A percentile compares a stretch with the other conserved stretches of the same genome.
Evolutionary conservation across 1,140 invertebrate genomes (phyloP).

Genomic region (Calephelis virginiensis): DNA sequence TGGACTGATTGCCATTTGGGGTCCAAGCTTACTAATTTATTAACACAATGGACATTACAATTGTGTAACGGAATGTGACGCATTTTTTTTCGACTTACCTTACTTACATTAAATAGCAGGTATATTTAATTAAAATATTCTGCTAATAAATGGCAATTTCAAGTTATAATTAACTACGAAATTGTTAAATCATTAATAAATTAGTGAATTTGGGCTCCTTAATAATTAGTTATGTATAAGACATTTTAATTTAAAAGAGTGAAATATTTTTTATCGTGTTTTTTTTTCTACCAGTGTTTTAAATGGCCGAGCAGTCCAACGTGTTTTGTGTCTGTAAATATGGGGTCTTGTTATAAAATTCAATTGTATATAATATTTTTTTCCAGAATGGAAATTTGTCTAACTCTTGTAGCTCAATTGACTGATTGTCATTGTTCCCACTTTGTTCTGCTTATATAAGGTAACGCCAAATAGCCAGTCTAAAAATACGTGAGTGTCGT

Average conservation of each 20-base stretch:
- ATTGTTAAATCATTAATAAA: too few species aligned
- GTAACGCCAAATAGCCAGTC: slow-evolving; percentile 7
- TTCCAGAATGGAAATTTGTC: slow-evolving; percentile 13
- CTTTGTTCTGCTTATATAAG: slow-evolving; percentile 22
- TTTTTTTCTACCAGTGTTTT: slow-evolving; percentile 10
- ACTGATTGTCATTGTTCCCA: slow-evolving; percentile 17
- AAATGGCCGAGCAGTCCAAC: slow-evolving; percentile 13
- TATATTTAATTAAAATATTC: too few species aligned
- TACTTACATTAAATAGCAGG: too few species aligned
- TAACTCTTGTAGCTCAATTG: slow-evolving; percentile 18
- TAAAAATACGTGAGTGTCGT: too few species aligned
- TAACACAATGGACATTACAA: not conserved
- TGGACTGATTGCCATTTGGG: slow-evolving; percentile 9
- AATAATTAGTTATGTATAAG: not conserved
- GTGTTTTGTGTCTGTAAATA: slow-evolving; percentile 22
- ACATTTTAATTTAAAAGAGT: not conserved
- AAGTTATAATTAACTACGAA: too few species aligned
- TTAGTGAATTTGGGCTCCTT: not conserved
- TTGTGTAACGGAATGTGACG: too few species aligned
- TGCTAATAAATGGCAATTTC: too few species aligned
- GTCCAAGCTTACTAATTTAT: not conserved
- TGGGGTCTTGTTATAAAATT: slow-evolving; percentile 19
- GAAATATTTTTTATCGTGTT: not conserved
- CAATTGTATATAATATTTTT: slow-evolving; percentile 23
- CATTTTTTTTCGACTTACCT: too few species aligned